Conservation (phyloP, 64 coral and sea anemone genomes). For the Pocillopora verrucosa region DNA sequence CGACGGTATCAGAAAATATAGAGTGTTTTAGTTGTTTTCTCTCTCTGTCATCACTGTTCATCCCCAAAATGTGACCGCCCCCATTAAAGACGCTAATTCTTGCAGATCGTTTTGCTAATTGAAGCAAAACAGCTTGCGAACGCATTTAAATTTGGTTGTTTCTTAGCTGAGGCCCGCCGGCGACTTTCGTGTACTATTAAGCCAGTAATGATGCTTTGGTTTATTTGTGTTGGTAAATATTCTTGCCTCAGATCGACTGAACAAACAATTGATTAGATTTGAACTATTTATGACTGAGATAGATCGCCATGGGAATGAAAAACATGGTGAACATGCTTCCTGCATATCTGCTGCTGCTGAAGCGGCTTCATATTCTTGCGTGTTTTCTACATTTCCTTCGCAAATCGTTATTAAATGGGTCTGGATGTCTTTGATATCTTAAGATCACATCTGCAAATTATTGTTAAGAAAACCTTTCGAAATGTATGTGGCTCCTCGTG, state of each 20-base stretch:
- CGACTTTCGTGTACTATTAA: neutral
- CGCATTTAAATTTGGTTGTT: neutral
- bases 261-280: constrained; percentile 37
- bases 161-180: neutral
- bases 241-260: constrained; percentile 19
- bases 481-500: no score
- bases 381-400: no score
- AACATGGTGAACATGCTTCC: neutral
- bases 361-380: neutral
- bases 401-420: no score
- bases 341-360: neutral
- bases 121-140: constrained; percentile 14
- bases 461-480: no score
- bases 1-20: no score
- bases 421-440: no score
- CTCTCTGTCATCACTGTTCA: neutral
- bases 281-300: neutral
- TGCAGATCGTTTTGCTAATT: neutral
- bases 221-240: constrained; percentile 38
- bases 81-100: neutral
- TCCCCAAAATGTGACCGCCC: no score
- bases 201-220: constrained; percentile 3
- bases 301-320: neutral
- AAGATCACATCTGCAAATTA: no score
- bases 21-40: no score